phyloP scores from a whole-genome alignment of 2,888 invertebrate genomes.

The Pyrrhosoma nymphula region DNA sequence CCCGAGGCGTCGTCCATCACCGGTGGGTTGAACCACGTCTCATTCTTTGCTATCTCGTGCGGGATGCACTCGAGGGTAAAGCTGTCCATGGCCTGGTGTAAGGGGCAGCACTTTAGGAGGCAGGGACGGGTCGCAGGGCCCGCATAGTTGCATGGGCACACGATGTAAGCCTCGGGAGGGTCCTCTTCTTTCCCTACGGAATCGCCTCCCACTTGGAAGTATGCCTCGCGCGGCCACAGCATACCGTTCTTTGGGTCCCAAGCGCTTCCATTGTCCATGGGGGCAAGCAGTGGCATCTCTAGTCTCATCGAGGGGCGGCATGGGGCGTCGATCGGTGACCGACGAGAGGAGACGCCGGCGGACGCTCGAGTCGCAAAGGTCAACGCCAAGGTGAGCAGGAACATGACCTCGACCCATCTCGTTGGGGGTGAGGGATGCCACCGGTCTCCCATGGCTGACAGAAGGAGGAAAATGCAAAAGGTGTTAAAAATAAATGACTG shows the following conservation, averaged over 20 bases:
- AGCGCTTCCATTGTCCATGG: neutral
- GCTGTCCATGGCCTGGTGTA: neutral
- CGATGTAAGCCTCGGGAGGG: neutral
- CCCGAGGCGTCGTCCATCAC: neutral
- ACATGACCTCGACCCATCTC: neutral
- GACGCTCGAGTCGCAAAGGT: neutral
- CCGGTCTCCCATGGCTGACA: neutral
- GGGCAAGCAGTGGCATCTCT: neutral
- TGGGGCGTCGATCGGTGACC: neutral
- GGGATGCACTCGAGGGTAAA: neutral
- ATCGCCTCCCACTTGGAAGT: neutral
- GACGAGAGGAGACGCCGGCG: neutral
- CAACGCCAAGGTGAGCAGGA: neutral
- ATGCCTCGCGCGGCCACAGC: neutral
- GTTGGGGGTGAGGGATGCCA: neutral
- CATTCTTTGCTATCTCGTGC: neutral
- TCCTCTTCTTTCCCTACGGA: neutral
- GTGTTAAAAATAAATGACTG: neutral
- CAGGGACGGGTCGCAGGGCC: neutral
- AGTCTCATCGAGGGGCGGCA: neutral
- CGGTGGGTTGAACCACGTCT: neutral
- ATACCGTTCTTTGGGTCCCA: neutral
- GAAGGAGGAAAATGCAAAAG: neutral
- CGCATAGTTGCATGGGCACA: neutral
- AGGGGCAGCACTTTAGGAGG: constrained; percentile 34